Conservation (phyloP, 2,113 vertebrate species). For the Mustelus asterias region DNA sequence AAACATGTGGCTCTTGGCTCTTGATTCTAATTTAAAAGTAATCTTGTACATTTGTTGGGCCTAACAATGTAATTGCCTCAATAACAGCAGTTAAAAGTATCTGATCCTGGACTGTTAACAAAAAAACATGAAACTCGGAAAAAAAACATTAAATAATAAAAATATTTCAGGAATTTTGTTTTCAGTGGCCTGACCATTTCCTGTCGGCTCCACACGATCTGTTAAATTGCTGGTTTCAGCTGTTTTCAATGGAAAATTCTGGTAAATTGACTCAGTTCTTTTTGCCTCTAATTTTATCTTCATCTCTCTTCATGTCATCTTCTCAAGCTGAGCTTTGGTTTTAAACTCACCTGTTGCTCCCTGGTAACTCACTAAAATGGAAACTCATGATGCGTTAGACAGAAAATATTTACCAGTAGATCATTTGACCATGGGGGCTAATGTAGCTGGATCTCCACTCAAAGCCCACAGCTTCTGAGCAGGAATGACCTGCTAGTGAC, state of each 20-base stretch:
- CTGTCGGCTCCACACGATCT: not conserved
- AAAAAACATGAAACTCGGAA: not conserved
- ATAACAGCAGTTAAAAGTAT: not conserved
- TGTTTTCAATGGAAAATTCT: not conserved
- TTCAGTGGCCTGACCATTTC: not conserved
- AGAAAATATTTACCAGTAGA: not conserved
- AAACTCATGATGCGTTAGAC: not conserved
- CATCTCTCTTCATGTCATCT: not conserved
- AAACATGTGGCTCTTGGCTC: constrained; percentile 7
- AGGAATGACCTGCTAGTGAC: not conserved
- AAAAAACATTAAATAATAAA: not conserved
- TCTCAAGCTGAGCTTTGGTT: not conserved
- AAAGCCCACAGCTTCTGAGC: not conserved
- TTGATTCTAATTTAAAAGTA: not conserved
- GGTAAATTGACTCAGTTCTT: not conserved
- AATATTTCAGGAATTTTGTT: constrained; percentile 34
- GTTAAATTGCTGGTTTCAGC: not conserved
- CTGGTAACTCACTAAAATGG: not conserved
- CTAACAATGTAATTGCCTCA: not conserved
- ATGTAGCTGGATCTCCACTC: not conserved
- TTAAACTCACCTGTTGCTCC: not conserved
- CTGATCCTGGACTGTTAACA: not conserved
- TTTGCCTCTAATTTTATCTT: not conserved
- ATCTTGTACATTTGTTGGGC: not conserved
- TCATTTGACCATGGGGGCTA: not conserved